These are phyloP conservation scores for Trichonephila clavipes DNA, from an alignment of 1,140 invertebrate genomes.

Conservation along the genomic window DNA sequence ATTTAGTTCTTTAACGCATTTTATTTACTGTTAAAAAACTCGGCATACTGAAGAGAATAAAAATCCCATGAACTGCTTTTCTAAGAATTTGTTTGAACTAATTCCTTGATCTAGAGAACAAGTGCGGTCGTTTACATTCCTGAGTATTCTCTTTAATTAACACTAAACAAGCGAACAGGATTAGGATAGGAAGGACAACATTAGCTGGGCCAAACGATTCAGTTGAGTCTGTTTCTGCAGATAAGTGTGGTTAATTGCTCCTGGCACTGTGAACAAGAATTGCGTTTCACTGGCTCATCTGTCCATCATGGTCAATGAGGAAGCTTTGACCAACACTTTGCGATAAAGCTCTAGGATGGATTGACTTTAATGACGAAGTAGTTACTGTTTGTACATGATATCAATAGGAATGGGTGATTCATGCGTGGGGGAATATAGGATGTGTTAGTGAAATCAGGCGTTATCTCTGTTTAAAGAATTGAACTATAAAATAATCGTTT, in stretches of 20 bases:
- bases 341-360: background rate
- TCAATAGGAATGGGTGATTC: background rate
- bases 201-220: background rate
- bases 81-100: too few relatives aligned
- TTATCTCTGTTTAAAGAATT: too few relatives aligned
- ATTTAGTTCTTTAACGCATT: too few relatives aligned
- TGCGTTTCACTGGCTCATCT: background rate
- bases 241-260: conserved; percentile 51
- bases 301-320: conserved; percentile 1
- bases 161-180: conserved; percentile 11
- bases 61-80: too few relatives aligned
- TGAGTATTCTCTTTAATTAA: conserved; percentile 38
- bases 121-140: background rate
- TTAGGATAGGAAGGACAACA: background rate
- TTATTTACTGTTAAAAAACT: too few relatives aligned
- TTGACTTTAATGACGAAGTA: background rate
- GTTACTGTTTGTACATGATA: background rate
- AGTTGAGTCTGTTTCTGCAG: conserved; percentile 37
- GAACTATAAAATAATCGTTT: too few relatives aligned
- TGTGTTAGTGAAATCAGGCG: too few relatives aligned
- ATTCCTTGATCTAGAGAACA: too few relatives aligned
- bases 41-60: too few relatives aligned
- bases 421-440: too few relatives aligned
- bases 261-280: conserved; percentile 23
- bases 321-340: background rate